Percentiles rank a stretch among this genome's conserved stretches.
phyloP scores from a whole-genome alignment of 2,888 invertebrate genomes.

The Patella depressa region DNA sequence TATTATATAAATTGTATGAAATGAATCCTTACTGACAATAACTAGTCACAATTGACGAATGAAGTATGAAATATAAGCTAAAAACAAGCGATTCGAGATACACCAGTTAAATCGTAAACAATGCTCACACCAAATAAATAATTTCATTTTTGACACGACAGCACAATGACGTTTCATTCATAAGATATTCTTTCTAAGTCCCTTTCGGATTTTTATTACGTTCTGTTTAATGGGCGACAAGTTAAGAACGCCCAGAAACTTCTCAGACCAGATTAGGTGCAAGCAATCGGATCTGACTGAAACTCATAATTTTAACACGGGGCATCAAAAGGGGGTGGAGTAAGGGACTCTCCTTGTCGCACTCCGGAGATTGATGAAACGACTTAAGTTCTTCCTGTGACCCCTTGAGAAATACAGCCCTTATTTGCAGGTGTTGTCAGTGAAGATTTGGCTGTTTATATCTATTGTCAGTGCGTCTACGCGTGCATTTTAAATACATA shows the following conservation, averaged over 20 bases:
- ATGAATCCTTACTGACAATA: not conserved
- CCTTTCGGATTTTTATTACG: conserved; percentile 7
- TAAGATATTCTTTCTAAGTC: not conserved
- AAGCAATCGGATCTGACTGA: not conserved
- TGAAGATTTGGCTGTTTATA: too few relatives aligned
- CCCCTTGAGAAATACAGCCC: not conserved
- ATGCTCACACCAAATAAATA: not conserved
- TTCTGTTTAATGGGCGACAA: not conserved
- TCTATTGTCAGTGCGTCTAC: not conserved
- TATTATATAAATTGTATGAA: too few relatives aligned
- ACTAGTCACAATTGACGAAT: not conserved
- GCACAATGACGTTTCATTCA: not conserved
- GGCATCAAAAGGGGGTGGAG: not conserved
- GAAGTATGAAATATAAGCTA: not conserved
- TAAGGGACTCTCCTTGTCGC: not conserved
- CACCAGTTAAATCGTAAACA: not conserved
- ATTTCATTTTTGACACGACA: conserved; percentile 5
- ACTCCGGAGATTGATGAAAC: not conserved
- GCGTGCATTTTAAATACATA: not conserved
- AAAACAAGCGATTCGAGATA: not conserved
- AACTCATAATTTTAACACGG: conserved; percentile 4
- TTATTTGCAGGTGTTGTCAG: not conserved
- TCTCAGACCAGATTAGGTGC: conserved; percentile 7
- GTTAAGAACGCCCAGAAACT: not conserved
- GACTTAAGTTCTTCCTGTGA: not conserved